A percentile compares a stretch with the other conserved stretches of the same genome.
These are phyloP conservation scores for Cairina moschata DNA, from an alignment of 2,113 vertebrate species.

Conservation along the genomic window DNA sequence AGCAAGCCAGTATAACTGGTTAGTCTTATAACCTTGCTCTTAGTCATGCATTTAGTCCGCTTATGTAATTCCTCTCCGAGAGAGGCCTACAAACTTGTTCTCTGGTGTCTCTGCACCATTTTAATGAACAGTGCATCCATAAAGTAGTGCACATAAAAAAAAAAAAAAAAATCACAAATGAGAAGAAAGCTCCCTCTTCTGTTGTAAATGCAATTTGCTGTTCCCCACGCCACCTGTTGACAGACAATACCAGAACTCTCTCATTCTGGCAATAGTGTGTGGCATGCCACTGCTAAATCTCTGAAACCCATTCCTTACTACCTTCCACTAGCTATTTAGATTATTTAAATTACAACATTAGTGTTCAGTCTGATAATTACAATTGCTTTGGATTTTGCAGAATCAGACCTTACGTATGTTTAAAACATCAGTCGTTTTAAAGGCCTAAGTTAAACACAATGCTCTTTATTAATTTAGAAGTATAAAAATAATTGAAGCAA, in stretches of 20 bases:
- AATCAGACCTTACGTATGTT: not conserved
- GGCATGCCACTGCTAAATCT: not conserved
- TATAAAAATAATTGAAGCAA: constrained; percentile 5
- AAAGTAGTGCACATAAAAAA: not conserved
- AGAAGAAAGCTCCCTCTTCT: not conserved
- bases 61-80: not conserved
- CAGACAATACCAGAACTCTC: not conserved
- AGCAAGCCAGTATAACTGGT: not conserved
- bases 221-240: not conserved
- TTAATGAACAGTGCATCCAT: not conserved
- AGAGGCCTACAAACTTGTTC: not conserved
- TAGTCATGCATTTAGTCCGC: not conserved
- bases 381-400: not conserved
- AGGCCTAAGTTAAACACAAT: not conserved
- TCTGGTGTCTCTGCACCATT: not conserved
- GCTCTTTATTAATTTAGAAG: constrained; percentile 34
- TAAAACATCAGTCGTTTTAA: not conserved
- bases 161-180: not conserved
- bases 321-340: not conserved
- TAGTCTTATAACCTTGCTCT: not conserved
- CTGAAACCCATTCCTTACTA: not conserved
- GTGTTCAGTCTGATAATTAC: not conserved
- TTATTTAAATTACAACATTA: not conserved
- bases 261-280: rapidly evolving
- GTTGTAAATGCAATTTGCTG: not conserved